Evolutionary conservation across 2,113 vertebrate genomes (phyloP), one percentile per base, ranked within the genome.

Genomic region (Odontophorus gujanensis): DNA sequence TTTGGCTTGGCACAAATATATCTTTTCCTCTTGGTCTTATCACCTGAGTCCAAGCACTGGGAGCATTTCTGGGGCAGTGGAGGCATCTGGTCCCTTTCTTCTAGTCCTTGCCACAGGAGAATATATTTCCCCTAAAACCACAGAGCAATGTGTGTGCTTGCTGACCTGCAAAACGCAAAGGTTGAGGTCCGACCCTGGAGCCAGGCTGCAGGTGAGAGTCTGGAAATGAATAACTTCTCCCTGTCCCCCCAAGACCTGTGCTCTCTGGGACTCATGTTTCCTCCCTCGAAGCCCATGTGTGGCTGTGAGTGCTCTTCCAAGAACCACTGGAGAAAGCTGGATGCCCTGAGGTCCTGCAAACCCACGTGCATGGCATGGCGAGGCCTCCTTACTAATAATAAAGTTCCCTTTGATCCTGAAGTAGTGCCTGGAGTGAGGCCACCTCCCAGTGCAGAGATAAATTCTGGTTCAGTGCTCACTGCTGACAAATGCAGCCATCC

Each of bases 141-240:
- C 17, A 13, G 16, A n/a, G 8, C 1, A 2, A 71, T 1, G 3
- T 0, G 0, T 36, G 8, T 24, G 24, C 19, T 86, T 7, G 2
- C n/a, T 34, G 55, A 59, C 76, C 26, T 6, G 13, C 5, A 7
- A 45, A 28, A 38, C 0, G 2, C 28, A 8, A 9, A 72, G 84
- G 55, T 38, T 88, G 16, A 13, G 24, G 42, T 62, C 59, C 25
- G 48, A 7, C 7, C 12, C 18, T 40, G 21, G 17, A 24, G 73
- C 26, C 30, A 15, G 1, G 0, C n/a, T 36, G 38, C 22, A 58
- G 59, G 7, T 69, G 48, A 50, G 59, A 13, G 5, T 5, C 45
- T 51, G 30, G 68, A 83, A 76, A 74, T 30, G 80, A 73, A 42
- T 9, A 36, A 50, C 24, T 9, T 17, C 55, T 65, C 20, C 8